These are phyloP conservation scores for Bubo scandiacus DNA, from an alignment of 2,113 vertebrate genomes.

Conservation along the genomic window DNA sequence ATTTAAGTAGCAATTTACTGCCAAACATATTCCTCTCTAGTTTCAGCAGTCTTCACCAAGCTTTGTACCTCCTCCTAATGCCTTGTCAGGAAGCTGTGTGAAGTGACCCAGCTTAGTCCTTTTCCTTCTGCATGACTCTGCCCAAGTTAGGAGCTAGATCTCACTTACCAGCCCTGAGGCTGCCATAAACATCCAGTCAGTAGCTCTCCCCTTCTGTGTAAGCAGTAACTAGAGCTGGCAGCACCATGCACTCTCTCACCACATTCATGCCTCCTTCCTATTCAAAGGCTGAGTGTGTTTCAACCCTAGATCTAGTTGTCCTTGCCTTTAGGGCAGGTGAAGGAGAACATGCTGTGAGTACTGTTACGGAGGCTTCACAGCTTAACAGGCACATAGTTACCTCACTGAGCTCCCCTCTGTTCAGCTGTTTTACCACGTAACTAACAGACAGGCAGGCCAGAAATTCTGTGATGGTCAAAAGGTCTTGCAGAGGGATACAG, in stretches of 20 bases:
- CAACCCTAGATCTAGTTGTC: neutral
- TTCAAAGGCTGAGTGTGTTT: neutral
- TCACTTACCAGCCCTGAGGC: neutral
- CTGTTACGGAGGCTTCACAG: no score
- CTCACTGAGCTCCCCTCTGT: neutral
- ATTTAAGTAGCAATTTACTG: neutral
- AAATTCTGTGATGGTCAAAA: no score
- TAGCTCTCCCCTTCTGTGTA: neutral
- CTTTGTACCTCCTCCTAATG: neutral
- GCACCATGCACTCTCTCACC: neutral
- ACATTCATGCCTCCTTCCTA: neutral
- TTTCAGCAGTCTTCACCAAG: neutral
- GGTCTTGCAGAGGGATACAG: no score
- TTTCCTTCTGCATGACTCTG: neutral
- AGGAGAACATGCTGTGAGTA: neutral
- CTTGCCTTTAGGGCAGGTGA: neutral
- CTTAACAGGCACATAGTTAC: neutral
- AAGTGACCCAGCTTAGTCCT: neutral
- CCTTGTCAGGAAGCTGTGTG: neutral
- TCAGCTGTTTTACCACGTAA: neutral
- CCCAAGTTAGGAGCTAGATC: neutral
- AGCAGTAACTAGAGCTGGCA: neutral
- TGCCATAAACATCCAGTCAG: neutral
- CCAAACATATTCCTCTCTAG: neutral
- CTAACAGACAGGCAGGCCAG: neutral